Conservation (phyloP, 2,797 vertebrate genomes). For the Eulemur rubriventer region DNA sequence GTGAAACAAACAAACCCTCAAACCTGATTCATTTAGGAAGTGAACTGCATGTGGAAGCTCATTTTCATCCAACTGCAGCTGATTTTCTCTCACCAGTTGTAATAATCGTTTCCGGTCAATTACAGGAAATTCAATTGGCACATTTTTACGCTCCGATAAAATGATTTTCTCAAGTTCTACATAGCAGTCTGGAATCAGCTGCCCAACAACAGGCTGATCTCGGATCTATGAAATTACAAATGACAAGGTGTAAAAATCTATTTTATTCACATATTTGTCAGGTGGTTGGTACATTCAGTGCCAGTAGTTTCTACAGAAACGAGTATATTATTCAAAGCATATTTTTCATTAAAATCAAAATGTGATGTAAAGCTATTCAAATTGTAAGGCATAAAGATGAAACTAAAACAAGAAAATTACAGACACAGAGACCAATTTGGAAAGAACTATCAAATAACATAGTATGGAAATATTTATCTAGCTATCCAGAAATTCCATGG, state of each 20-base stretch:
- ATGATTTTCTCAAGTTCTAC: constrained; percentile 94
- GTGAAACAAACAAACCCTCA: neutral
- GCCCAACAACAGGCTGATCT: constrained; percentile 95
- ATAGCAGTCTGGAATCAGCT: constrained; percentile 97
- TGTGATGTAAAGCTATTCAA: constrained; percentile 16
- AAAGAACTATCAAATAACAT: constrained; percentile 9
- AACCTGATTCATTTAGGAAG: constrained; percentile 97
- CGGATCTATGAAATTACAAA: constrained; percentile 90
- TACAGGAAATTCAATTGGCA: constrained; percentile 93
- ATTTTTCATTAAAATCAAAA: constrained; percentile 21
- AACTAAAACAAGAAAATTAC: constrained; percentile 12
- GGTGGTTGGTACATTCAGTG: neutral
- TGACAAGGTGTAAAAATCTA: constrained; percentile 53
- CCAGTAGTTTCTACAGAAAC: neutral
- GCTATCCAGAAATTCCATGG: neutral
- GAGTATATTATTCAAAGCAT: neutral
- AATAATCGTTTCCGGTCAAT: constrained; percentile 89
- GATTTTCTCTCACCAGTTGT: constrained; percentile 92
- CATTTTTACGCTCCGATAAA: constrained; percentile 89
- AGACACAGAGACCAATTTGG: neutral
- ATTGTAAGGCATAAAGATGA: neutral
- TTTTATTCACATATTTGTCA: neutral
- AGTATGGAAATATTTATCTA: neutral
- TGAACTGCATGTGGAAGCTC: constrained; percentile 95
- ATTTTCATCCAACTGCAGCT: constrained; percentile 94